Evolutionary conservation across 2,888 invertebrate genomes (phyloP).

Genomic region (Ariolimax columbianus): DNA sequence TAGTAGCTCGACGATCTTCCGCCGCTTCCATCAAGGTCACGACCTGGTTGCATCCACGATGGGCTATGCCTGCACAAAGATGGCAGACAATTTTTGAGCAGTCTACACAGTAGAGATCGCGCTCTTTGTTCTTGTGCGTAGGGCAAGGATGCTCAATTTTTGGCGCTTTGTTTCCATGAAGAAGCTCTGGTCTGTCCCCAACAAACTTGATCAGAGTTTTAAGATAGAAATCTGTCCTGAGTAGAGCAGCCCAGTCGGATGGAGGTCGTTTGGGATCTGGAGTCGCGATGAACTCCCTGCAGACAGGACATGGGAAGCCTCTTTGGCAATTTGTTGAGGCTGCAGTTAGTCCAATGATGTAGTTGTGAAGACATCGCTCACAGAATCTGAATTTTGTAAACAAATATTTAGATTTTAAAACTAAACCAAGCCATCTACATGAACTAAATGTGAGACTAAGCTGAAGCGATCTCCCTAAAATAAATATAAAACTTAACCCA

Average conservation of each 20-base stretch:
- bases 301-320: conserved; percentile 54
- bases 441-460: too few relatives aligned
- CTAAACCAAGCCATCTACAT: too few relatives aligned
- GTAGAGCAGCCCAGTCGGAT: conserved; percentile 49
- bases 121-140: conserved; percentile 37
- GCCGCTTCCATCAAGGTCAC: conserved; percentile 51
- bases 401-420: neutral
- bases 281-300: conserved; percentile 47
- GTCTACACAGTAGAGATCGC: conserved; percentile 53
- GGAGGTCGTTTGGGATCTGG: conserved; percentile 38
- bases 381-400: conserved; percentile 50
- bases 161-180: neutral
- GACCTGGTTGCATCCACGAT: conserved; percentile 51
- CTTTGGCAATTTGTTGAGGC: neutral
- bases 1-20: conserved; percentile 38
- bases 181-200: neutral
- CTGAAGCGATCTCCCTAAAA: too few relatives aligned
- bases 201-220: conserved; percentile 52
- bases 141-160: conserved; percentile 30
- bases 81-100: conserved; percentile 51
- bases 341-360: neutral
- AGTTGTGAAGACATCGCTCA: conserved; percentile 49
- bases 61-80: conserved; percentile 55
- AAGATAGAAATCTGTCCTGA: conserved; percentile 55
- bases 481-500: too few relatives aligned